Evolutionary conservation across 2,113 vertebrate species (phyloP).

Genomic region (Ochotona curzoniae): DNA sequence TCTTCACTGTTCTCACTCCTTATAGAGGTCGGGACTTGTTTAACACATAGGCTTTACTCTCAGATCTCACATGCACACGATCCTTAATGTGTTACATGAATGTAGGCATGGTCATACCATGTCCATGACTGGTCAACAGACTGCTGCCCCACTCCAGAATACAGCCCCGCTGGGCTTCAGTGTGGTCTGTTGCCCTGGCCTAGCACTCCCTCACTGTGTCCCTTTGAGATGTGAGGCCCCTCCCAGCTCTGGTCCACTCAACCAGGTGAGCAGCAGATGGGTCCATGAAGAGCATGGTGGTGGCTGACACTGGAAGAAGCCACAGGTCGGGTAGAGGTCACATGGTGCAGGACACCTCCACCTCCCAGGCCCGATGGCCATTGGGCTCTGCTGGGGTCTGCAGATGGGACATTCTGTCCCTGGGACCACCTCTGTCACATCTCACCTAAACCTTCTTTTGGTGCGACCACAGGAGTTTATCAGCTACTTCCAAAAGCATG

Average conservation of each 20-base stretch:
- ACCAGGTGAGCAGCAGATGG: no score
- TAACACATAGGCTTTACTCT: neutral
- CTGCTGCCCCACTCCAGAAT: neutral
- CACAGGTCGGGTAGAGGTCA: neutral
- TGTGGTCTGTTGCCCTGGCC: rapidly evolving
- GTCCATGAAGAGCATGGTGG: rapidly evolving
- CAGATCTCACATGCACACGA: no score
- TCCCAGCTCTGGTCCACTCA: no score
- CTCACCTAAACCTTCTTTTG: rapidly evolving
- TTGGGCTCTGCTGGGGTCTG: neutral
- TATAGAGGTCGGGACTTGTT: neutral
- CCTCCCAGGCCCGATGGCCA: neutral
- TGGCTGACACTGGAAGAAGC: no score
- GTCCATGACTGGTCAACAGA: rapidly evolving
- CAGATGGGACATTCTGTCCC: rapidly evolving
- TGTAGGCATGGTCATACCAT: neutral
- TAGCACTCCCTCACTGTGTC: neutral
- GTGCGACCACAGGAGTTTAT: constrained; percentile 88
- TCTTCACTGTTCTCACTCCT: no score
- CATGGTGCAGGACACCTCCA: no score
- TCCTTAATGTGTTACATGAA: rapidly evolving
- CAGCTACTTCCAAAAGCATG: constrained; percentile 91
- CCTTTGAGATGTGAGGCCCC: neutral
- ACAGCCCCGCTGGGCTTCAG: neutral
- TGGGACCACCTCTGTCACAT: rapidly evolving